Conservation (phyloP, 2,888 invertebrate species). For the Lasioglossum zephyrum region DNA sequence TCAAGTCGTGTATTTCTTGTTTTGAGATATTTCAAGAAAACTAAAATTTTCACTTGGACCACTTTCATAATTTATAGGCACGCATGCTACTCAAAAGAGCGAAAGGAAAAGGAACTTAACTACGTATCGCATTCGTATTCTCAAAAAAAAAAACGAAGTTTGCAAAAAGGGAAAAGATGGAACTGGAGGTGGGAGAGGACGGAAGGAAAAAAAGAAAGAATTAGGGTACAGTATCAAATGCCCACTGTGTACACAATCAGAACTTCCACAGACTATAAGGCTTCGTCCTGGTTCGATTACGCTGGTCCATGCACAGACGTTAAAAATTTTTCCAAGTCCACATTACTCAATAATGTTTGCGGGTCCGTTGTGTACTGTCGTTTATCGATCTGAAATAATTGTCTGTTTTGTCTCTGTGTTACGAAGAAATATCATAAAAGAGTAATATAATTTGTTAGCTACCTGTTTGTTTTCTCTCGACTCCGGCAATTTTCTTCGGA, state of each 20-base stretch:
- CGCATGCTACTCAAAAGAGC: neutral
- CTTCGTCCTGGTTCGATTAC: constrained; percentile 42
- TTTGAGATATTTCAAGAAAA: too few species aligned
- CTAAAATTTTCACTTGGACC: too few species aligned
- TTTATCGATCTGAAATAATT: constrained; percentile 70
- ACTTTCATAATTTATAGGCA: too few species aligned
- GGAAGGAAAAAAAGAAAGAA: neutral
- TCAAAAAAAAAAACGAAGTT: neutral
- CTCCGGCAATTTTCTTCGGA: constrained; percentile 71
- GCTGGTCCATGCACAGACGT: constrained; percentile 77
- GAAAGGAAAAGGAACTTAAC: neutral
- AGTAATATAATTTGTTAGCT: constrained; percentile 19
- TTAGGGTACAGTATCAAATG: neutral
- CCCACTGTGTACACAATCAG: neutral
- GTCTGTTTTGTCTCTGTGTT: neutral
- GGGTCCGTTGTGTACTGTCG: constrained; percentile 71
- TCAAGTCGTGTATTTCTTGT: too few species aligned
- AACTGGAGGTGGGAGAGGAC: neutral
- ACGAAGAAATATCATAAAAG: neutral
- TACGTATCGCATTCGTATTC: neutral
- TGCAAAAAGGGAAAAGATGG: neutral
- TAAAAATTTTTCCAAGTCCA: constrained; percentile 77
- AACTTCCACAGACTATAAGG: neutral
- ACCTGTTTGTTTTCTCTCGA: constrained; percentile 73
- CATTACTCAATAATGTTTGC: constrained; percentile 70